Conservation (phyloP, 2,888 invertebrate genomes). For the Leptopilina myrica region DNA sequence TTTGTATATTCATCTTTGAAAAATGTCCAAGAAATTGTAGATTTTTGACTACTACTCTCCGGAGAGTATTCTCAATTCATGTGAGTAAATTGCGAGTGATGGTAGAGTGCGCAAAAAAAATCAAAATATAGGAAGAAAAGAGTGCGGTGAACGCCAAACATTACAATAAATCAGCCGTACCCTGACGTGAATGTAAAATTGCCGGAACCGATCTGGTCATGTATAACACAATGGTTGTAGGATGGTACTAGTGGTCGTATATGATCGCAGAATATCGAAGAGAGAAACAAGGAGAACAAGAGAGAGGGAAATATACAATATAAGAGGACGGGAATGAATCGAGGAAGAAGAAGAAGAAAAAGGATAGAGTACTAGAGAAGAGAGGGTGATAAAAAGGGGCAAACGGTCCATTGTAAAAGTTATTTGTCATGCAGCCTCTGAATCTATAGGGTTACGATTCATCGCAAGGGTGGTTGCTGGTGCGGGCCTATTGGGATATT, state of each 20-base stretch:
- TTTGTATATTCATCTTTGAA: conserved; percentile 41
- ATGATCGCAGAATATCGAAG: conserved; percentile 56
- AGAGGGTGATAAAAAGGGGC: conserved; percentile 50
- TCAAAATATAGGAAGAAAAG: conserved; percentile 39
- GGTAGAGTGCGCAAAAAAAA: conserved; percentile 48
- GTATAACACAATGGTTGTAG: conserved; percentile 68
- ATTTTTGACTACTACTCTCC: conserved; percentile 52
- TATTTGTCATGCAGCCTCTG: conserved; percentile 74
- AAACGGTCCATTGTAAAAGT: conserved; percentile 72
- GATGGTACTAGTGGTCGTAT: conserved; percentile 57
- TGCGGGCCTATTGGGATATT: conserved; percentile 67
- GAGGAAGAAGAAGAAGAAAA: conserved; percentile 11
- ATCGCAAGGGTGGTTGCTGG: conserved; percentile 57
- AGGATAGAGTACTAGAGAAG: conserved; percentile 21
- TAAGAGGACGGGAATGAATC: conserved; percentile 41
- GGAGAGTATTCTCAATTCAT: conserved; percentile 60
- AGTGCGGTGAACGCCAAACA: conserved; percentile 65
- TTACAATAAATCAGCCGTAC: conserved; percentile 69
- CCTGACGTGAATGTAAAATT: conserved; percentile 74
- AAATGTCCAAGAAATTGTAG: conserved; percentile 47
- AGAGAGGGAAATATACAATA: conserved; percentile 46
- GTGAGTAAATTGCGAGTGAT: conserved; percentile 55
- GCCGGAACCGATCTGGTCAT: conserved; percentile 74
- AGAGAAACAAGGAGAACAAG: conserved; percentile 50
- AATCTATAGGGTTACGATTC: conserved; percentile 67